A percentile compares a stretch with the other conserved stretches of the same genome.
These are phyloP conservation scores for Agrochola macilenta DNA, from an alignment of 2,888 invertebrate species.

Conservation along the genomic window DNA sequence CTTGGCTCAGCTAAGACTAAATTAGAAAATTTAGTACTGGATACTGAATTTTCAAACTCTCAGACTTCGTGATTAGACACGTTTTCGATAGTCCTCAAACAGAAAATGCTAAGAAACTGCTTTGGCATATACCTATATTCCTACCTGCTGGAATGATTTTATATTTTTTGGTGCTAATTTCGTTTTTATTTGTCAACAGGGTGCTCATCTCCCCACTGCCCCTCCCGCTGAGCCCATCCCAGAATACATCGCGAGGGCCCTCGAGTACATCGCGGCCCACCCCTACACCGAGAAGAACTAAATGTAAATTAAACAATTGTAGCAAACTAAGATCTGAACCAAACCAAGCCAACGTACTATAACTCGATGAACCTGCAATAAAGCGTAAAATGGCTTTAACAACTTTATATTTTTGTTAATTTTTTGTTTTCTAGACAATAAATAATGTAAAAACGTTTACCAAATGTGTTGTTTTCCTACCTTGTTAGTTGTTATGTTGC, in stretches of 20 bases:
- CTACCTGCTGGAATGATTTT: background rate
- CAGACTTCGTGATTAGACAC: background rate
- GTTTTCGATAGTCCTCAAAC: no score
- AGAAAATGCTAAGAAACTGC: background rate
- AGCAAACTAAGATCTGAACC: slow-evolving; percentile 38
- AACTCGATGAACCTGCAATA: slow-evolving; percentile 26
- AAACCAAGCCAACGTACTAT: slow-evolving; percentile 52
- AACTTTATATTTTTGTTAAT: slow-evolving; percentile 62
- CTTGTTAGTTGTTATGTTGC: background rate
- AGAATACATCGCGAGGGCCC: slow-evolving; percentile 82
- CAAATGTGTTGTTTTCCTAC: slow-evolving; percentile 42
- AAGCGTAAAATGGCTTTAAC: slow-evolving; percentile 69
- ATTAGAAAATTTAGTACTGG: background rate
- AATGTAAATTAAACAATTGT: slow-evolving; percentile 35
- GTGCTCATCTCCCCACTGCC: slow-evolving; percentile 77
- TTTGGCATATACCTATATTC: background rate
- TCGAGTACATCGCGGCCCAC: slow-evolving; percentile 86
- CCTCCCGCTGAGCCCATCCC: slow-evolving; percentile 85
- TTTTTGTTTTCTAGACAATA: slow-evolving; percentile 68
- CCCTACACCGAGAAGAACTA: slow-evolving; percentile 76
- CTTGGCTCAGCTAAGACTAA: background rate
- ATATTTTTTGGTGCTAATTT: background rate
- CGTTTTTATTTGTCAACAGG: slow-evolving; percentile 69
- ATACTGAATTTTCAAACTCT: background rate
- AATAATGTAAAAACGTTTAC: slow-evolving; percentile 67